Evolutionary conservation across 2,797 vertebrate species (phyloP).

Genomic region (Ceyx erithaca): DNA sequence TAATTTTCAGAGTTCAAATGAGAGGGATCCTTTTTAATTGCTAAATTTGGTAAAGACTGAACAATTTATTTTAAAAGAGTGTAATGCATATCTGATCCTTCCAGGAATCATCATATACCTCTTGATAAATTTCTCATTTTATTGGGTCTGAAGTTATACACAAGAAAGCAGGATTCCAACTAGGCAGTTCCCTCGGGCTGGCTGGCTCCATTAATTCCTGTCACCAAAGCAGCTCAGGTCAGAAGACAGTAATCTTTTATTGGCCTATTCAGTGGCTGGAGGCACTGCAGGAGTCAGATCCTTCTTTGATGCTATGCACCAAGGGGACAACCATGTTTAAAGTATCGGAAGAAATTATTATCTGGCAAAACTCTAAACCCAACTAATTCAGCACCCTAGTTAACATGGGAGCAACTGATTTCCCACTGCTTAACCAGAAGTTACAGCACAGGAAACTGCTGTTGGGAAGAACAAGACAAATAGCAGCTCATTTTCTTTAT

Average conservation of each 20-base stretch:
- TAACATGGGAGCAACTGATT: background rate
- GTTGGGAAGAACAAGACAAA: background rate
- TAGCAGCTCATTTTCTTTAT: constrained; percentile 13
- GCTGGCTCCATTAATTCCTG: background rate
- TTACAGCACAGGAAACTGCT: background rate
- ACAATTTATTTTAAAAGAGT: background rate
- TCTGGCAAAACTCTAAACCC: background rate
- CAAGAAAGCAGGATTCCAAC: background rate
- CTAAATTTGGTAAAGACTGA: background rate
- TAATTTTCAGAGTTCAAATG: background rate
- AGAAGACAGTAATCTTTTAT: background rate
- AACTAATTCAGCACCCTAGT: background rate
- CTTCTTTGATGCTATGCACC: background rate
- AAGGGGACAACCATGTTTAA: background rate
- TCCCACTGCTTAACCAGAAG: background rate
- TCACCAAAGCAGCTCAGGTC: background rate
- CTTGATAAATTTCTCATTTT: background rate
- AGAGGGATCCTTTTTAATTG: background rate
- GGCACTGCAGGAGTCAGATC: background rate
- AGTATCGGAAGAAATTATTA: too few relatives aligned
- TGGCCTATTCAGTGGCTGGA: background rate
- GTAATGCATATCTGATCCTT: background rate
- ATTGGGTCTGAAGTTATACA: background rate
- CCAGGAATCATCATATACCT: background rate
- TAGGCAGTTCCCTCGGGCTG: background rate